Base-by-base conservation (phyloP, 1,140 invertebrate genomes). In the Paracyclopina nana region DNA sequence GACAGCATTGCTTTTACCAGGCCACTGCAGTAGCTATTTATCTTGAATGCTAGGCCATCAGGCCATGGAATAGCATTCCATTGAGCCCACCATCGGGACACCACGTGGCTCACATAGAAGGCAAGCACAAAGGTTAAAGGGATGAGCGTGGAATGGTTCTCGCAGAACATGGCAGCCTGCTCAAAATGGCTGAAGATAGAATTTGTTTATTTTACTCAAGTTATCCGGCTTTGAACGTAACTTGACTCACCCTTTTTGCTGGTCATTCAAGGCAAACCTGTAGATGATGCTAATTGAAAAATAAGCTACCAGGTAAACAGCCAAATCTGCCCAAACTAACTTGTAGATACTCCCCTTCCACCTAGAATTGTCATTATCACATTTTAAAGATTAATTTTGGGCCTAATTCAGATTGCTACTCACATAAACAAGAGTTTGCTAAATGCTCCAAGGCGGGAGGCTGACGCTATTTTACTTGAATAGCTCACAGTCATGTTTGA, bases 1-100 rank as follows among this genome's bases (percentile, higher is more conserved):
- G n/a, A n/a, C n/a, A n/a, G n/a, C n/a, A n/a, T n/a, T n/a, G n/a
- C n/a, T n/a, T n/a, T n/a, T n/a, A n/a, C n/a, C n/a, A n/a, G n/a
- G n/a, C 40, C 40, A 42, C 40, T n/a, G 24, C 40, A 42, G 40
- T 42, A 42, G 8, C n/a, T 22, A 42, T 42, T 42, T 6, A 42
- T 14, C 24, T 42, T 42, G 20, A 42, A 42, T 2, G 82, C 82
- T 51, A 88, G 67, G 46, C 82, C 84, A 64, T 90, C 84, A 0
- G 84, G 84, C 83, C 84, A 86, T 16, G 84, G 85, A 53, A 90
- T 66, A 57, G 88, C 67, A 65, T 80, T 74, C 65, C 85, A 87
- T 60, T 86, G 82, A 59, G 85, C 82, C 83, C 83, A 87, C 83
- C 83, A 92, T 60, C 86, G 70, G 58, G 80, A 82, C 45, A 90